Conservation (phyloP, 2,797 vertebrate genomes). For the Pteropus rufus region DNA sequence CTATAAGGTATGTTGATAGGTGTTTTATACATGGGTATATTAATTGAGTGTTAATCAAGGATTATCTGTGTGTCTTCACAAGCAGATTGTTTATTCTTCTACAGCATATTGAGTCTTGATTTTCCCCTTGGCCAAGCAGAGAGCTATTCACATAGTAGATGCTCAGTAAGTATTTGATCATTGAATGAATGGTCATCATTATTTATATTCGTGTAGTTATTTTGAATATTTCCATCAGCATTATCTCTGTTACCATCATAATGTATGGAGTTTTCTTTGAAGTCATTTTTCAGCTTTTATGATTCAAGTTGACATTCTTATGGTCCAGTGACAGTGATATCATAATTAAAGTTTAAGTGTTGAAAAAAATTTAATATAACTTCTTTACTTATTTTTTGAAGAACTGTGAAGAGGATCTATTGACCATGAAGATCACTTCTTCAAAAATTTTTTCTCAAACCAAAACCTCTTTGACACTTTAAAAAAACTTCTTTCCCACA, state of each 20-base stretch:
- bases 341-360: not conserved
- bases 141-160: not conserved
- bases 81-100: not conserved
- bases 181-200: not conserved
- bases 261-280: not conserved
- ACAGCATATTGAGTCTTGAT: not conserved
- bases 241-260: not conserved
- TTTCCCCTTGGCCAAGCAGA: not conserved
- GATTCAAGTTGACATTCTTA: not conserved
- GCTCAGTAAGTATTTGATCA: not conserved
- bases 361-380: not conserved
- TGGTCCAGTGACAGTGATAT: not conserved
- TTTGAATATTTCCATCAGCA: not conserved
- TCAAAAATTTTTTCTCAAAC: not conserved
- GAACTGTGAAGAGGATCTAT: not conserved
- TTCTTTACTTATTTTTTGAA: not conserved
- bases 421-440: not conserved
- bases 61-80: not conserved
- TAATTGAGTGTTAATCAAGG: not conserved
- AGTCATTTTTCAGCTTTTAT: slow-evolving; percentile 7
- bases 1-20: not conserved
- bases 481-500: not conserved
- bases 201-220: not conserved
- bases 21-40: not conserved
- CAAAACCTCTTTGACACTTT: not conserved